phyloP scores from a whole-genome alignment of 2,888 invertebrate species.

The Pristionchus arcanus region DNA sequence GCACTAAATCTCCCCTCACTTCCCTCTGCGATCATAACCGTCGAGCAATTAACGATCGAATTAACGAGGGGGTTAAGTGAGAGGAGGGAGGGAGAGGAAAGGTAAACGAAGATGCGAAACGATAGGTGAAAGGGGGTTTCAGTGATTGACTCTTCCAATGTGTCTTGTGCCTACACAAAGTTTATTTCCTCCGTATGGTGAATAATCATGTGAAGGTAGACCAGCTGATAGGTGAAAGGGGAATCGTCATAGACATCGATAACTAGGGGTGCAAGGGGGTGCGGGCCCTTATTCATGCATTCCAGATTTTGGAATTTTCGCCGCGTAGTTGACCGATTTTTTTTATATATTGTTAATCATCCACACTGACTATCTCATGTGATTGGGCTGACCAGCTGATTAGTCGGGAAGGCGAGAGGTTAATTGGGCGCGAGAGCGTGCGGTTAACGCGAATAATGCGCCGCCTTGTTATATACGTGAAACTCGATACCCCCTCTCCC shows the following conservation, averaged over 20 bases:
- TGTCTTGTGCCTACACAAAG: too few species aligned
- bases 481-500: neutral
- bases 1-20: constrained; percentile 6
- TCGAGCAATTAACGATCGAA: constrained; percentile 40
- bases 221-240: neutral
- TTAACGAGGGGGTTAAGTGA: constrained; percentile 39
- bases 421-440: neutral
- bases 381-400: neutral
- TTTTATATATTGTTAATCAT: neutral
- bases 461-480: neutral
- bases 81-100: neutral
- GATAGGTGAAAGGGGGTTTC: neutral
- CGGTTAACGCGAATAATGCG: neutral
- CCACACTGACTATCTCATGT: neutral
- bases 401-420: neutral
- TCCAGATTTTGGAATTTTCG: too few species aligned
- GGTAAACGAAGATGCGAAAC: constrained; percentile 23
- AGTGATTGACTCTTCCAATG: neutral
- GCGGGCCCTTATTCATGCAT: too few species aligned
- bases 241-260: neutral
- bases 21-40: constrained; percentile 24
- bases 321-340: too few species aligned
- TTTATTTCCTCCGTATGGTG: neutral
- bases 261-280: too few species aligned
- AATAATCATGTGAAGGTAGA: neutral